A percentile compares a stretch with the other conserved stretches of the same genome.
Evolutionary conservation across 2,797 vertebrate species (phyloP).

Genomic region (Meda fulgida): DNA sequence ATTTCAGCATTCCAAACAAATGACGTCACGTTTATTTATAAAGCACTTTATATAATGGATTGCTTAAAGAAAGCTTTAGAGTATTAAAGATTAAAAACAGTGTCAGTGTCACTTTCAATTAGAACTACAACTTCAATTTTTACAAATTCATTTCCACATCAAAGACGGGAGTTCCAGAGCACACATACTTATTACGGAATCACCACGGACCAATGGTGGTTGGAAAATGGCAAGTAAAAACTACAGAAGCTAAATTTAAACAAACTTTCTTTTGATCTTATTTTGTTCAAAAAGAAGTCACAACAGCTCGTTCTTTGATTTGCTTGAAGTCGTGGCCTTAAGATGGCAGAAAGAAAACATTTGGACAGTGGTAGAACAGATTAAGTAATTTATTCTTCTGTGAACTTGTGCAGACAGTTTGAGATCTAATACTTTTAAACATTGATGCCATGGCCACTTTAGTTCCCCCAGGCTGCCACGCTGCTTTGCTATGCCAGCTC

Average conservation of each 20-base stretch:
- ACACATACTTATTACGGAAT: not conserved
- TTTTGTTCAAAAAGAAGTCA: not conserved
- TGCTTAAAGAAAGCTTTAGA: not conserved
- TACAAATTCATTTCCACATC: not conserved
- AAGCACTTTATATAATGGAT: not conserved
- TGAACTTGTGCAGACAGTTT: constrained; percentile 10
- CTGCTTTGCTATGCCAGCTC: constrained; percentile 23
- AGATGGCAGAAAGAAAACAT: not conserved
- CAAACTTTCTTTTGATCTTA: not conserved
- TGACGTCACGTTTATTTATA: not conserved
- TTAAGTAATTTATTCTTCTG: constrained; percentile 42
- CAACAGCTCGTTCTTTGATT: not conserved
- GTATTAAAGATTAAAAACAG: not conserved
- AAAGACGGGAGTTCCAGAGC: not conserved
- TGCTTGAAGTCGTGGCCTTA: not conserved
- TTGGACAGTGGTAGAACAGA: not conserved
- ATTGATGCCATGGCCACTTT: constrained; percentile 32
- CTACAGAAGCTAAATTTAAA: not conserved
- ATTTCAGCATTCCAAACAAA: not conserved
- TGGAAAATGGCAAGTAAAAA: not conserved
- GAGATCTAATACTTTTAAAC: constrained; percentile 10
- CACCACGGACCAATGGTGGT: not conserved
- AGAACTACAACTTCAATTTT: not conserved
- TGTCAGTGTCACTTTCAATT: not conserved
- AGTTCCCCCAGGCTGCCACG: constrained; percentile 24